These are phyloP conservation scores for Stegodyphus dumicola DNA, from an alignment of 1,140 invertebrate species.

Conservation along the genomic window DNA sequence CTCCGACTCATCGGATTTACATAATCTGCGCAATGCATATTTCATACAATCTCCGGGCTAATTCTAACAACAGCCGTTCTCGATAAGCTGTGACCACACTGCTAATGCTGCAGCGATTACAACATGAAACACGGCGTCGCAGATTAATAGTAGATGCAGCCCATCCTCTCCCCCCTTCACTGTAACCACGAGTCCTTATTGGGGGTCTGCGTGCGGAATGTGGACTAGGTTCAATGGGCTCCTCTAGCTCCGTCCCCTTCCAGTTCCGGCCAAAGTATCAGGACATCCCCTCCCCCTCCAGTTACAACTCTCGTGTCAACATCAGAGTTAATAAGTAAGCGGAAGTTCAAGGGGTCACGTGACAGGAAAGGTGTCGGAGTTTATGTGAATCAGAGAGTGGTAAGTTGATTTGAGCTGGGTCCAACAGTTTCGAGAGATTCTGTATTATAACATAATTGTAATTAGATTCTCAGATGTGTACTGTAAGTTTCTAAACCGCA, in stretches of 20 bases:
- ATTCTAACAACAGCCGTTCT: constrained; percentile 10
- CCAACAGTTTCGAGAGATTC: too few species aligned
- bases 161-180: too few species aligned
- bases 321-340: constrained; percentile 25
- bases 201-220: constrained; percentile 19
- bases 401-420: too few species aligned
- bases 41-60: too few species aligned
- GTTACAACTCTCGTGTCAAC: constrained; percentile 23
- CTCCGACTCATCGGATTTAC: too few species aligned
- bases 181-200: background rate
- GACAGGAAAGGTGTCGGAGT: background rate
- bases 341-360: constrained; percentile 19
- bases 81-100: background rate
- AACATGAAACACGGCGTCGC: constrained; percentile 1
- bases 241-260: background rate
- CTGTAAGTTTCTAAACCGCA: too few species aligned
- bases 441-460: too few species aligned
- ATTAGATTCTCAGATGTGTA: too few species aligned
- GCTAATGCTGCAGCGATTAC: constrained; percentile 3
- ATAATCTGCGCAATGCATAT: too few species aligned
- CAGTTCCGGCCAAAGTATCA: constrained; percentile 4
- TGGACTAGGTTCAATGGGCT: background rate
- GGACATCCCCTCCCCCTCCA: too few species aligned
- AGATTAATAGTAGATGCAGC: constrained; percentile 38
- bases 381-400: too few species aligned